Evolutionary conservation across 2,113 vertebrate species (phyloP).

Genomic region (Gallinago undulata): DNA sequence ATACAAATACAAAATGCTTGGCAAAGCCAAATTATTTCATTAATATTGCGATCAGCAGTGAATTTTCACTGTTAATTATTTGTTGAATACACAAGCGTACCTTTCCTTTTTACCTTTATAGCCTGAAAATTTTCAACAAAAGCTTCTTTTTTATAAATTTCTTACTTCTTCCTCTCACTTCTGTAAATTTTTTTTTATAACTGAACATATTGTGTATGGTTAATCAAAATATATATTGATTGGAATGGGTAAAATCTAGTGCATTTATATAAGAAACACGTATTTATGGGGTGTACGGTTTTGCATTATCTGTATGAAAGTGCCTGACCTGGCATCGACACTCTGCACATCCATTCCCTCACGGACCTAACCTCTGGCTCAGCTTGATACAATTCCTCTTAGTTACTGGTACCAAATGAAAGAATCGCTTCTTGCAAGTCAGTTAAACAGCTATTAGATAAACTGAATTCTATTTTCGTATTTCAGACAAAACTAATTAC

Average conservation of each 20-base stretch:
- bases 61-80: background rate
- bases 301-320: background rate
- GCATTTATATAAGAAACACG: background rate
- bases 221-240: background rate
- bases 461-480: background rate
- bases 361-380: background rate
- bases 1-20: background rate
- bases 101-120: background rate
- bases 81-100: background rate
- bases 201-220: background rate
- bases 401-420: background rate
- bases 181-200: background rate
- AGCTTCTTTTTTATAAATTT: background rate
- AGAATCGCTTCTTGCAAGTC: background rate
- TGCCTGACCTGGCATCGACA: background rate
- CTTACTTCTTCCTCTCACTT: background rate
- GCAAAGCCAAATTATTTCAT: background rate
- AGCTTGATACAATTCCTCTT: background rate
- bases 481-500: slow-evolving; percentile 24
- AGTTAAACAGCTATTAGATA: background rate
- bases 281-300: background rate
- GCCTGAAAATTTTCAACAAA: background rate
- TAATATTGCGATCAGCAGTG: background rate
- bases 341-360: background rate
- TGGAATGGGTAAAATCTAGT: background rate